phyloP scores from a whole-genome alignment of 2,113 vertebrate species.

The Verasper variegatus region DNA sequence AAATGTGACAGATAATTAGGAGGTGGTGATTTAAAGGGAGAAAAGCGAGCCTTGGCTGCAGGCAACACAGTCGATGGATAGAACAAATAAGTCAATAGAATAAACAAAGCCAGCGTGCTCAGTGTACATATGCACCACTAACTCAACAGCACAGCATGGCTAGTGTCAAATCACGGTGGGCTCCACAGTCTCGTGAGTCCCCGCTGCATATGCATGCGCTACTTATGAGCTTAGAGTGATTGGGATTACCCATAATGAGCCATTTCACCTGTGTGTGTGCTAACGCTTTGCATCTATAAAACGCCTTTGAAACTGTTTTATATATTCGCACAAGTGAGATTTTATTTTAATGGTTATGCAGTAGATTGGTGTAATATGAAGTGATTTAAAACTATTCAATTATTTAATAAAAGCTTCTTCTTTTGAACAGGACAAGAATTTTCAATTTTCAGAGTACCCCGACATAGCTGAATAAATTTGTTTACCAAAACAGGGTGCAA shows the following conservation, averaged over 20 bases:
- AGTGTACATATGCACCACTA: constrained; percentile 78
- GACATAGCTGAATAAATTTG: constrained; percentile 59
- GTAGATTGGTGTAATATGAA: background rate
- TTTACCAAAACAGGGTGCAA: constrained; percentile 69
- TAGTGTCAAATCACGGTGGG: constrained; percentile 63
- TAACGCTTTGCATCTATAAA: constrained; percentile 51
- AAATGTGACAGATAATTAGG: constrained; percentile 87
- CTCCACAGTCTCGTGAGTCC: constrained; percentile 53
- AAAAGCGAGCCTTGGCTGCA: constrained; percentile 77
- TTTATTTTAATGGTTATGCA: constrained; percentile 20
- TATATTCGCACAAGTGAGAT: background rate
- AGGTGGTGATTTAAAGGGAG: constrained; percentile 83
- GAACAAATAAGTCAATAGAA: constrained; percentile 86
- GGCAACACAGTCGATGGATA: constrained; percentile 81
- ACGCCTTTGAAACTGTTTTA: constrained; percentile 12
- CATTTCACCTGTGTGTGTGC: constrained; percentile 50
- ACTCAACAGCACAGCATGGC: constrained; percentile 54
- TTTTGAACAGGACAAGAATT: constrained; percentile 26
- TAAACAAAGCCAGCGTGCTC: constrained; percentile 82
- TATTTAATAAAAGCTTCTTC: constrained; percentile 26
- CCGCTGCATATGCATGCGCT: constrained; percentile 50
- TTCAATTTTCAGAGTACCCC: constrained; percentile 31
- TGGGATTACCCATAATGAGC: constrained; percentile 56
- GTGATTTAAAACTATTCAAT: constrained; percentile 23
- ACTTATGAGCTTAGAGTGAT: constrained; percentile 53